Evolutionary conservation across 1,140 invertebrate species (phyloP).

Genomic region (Helicoverpa armigera): DNA sequence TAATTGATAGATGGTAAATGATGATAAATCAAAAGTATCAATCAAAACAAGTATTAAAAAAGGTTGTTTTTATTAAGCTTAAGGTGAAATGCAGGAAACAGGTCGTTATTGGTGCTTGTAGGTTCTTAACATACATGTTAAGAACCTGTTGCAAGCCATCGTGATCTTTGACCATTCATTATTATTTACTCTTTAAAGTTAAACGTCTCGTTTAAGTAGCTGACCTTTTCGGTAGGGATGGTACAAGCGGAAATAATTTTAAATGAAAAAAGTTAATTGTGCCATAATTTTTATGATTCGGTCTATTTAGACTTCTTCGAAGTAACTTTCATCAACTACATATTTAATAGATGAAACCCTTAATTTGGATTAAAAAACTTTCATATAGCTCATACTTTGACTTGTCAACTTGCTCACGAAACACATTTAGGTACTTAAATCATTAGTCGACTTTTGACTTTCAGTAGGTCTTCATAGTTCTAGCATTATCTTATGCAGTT

Average conservation of each 20-base stretch:
- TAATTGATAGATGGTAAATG: not conserved
- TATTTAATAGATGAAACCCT: no score
- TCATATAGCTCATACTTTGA: no score
- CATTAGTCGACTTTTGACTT: no score
- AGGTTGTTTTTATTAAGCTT: no score
- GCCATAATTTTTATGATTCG: no score
- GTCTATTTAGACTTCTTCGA: no score
- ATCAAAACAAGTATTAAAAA: not conserved
- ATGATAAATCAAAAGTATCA: not conserved
- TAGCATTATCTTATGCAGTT: not conserved
- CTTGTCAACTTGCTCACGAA: no score
- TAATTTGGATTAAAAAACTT: no score
- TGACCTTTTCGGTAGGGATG: not conserved
- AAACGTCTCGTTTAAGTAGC: not conserved
- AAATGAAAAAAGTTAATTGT: no score
- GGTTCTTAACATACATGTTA: not conserved
- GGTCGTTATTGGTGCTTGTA: not conserved
- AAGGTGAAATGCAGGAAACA: not conserved
- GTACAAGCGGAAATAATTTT: not conserved
- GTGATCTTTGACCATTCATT: slow-evolving; percentile 21
- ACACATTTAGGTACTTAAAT: no score
- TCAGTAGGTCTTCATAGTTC: no score
- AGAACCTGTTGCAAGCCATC: not conserved
- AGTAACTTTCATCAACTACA: no score
- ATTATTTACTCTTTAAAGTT: not conserved